Evolutionary conservation across 2,888 invertebrate genomes (phyloP), one percentile per base, ranked within the genome.

Genomic region (Teinopalpus imperialis): DNA sequence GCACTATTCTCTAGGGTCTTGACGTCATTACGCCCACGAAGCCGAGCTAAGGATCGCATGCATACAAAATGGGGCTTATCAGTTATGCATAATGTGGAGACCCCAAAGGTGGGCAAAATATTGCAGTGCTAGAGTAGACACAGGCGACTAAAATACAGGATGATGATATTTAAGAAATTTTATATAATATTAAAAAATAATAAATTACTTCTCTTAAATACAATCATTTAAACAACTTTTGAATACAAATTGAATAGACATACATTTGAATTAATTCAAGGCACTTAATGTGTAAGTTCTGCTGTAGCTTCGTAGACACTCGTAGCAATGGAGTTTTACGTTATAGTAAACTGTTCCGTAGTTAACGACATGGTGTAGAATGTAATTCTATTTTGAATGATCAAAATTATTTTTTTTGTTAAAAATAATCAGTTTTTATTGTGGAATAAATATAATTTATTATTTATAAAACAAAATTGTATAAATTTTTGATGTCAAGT

Each of bases 1-100:
- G 40, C 46, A 45, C 49, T 61, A 72, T 57, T 66, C 86, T 80
- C 83, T 50, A 50, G 81, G 70, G 83, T 58, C 50, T 53, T 44
- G 51, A 71, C 73, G 77, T 81, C 80, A 83, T 85, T 85, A 83
- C 64, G 63, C 67, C 69, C 67, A 67, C 63, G 64, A 62, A 63
- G 46, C 41, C 40, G 60, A 63, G 72, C 80, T 80, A 83, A 81
- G 87, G 85, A 87, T 82, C 88, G 83, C 70, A 89, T 89, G 89
- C 89, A 89, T 89, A 89, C 87, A 74, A 76, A 89, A 89, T 88
- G 63, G 75, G 62, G 73, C 87, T 87, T 86, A 88, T 89, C 86
- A 76, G 89, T 86, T 89, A 89, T 89, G 89, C 89, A 89, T 89
- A 89, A 87, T 89, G 83, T 77, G 76, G 79, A 74, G 81, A 76